Base-by-base conservation (phyloP, 2,888 invertebrate genomes). In the Hoplodrina ambigua region DNA sequence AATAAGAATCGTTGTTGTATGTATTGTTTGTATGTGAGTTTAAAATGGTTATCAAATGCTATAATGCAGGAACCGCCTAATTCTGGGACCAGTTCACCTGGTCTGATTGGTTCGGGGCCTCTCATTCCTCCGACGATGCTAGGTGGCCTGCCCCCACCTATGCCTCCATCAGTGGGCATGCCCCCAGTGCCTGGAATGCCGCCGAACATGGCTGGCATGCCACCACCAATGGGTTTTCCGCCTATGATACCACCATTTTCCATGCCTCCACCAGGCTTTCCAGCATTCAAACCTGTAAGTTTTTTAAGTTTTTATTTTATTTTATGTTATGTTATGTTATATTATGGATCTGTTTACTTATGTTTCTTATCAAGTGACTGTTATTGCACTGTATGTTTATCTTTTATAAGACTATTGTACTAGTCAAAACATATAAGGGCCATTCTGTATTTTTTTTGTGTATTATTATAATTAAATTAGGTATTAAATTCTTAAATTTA, bases 261-360 rank as follows among this genome's bases (percentile, higher is more conserved):
- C 52, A 97, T 98, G 89, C 98, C 98, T 50, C 98, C 98, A 33
- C 98, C 98, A 15, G 98, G 98, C 49, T 97, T 97, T 90, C 96
- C 96, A 41, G 88, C 94, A 50, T 96, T 94, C 81, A 95, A 96
- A 85, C 86, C 92, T 49, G 93, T 93, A 86, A 83, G 90, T 68
- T 19, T n/a, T 50, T 7, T 20, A 44, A 8, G 10, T 17, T 55
- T 33, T 53, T 11, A 25, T 57, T 17, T 41, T n/a, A n/a, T 20
- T n/a, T 15, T 19, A 15, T 19, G 10, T 10, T 50, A 1, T 33
- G 17, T 52, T n/a, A n/a, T 20, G 13, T 15, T 19, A 15, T 19
- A 5, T 10, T 50, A 1, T 33, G 17, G 37, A 15, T 25, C 2
- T 19, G 8, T 37, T 30, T n/a, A 33, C 2, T 11, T 30, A 13